A percentile compares a stretch with the other conserved stretches of the same genome.
Evolutionary conservation across 2,888 invertebrate genomes (phyloP).

Genomic region (Microchrysa polita): DNA sequence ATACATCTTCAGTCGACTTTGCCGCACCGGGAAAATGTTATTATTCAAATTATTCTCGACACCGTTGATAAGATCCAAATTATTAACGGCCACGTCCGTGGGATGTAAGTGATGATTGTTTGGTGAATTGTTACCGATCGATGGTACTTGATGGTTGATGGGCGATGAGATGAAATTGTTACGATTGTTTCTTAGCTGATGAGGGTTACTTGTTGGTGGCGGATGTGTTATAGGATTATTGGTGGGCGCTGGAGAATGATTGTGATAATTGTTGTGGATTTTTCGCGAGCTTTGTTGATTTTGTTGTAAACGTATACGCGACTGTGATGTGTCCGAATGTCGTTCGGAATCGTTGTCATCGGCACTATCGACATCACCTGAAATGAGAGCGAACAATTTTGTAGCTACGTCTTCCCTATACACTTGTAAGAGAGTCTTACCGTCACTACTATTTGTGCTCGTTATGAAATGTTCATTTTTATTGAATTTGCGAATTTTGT

Average conservation of each 20-base stretch:
- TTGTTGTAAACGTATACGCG: conserved; percentile 44
- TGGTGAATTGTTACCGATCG: neutral
- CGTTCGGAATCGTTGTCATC: conserved; percentile 74
- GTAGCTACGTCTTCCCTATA: neutral
- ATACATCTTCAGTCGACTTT: conserved; percentile 52
- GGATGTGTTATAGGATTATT: conserved; percentile 25
- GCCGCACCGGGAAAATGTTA: conserved; percentile 52
- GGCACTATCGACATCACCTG: conserved; percentile 85
- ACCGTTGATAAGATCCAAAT: conserved; percentile 55
- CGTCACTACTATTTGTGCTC: conserved; percentile 87
- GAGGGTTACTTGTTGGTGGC: neutral
- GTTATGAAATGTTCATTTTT: conserved; percentile 76
- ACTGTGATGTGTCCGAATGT: conserved; percentile 64
- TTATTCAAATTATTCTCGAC: conserved; percentile 49
- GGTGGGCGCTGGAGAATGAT: conserved; percentile 43
- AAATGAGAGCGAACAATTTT: conserved; percentile 6
- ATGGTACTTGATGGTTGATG: conserved; percentile 17
- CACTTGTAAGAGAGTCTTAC: too few species aligned
- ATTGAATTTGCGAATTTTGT: conserved; percentile 67
- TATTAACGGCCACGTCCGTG: conserved; percentile 53
- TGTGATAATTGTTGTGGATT: conserved; percentile 51
- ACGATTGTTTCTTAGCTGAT: conserved; percentile 37
- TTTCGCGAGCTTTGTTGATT: conserved; percentile 49
- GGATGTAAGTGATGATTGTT: conserved; percentile 26
- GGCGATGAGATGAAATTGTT: conserved; percentile 39